Percentiles rank a stretch among this genome's conserved stretches.
Evolutionary conservation across 1,140 invertebrate genomes (phyloP).

Genomic region (Drosophila mayri): DNA sequence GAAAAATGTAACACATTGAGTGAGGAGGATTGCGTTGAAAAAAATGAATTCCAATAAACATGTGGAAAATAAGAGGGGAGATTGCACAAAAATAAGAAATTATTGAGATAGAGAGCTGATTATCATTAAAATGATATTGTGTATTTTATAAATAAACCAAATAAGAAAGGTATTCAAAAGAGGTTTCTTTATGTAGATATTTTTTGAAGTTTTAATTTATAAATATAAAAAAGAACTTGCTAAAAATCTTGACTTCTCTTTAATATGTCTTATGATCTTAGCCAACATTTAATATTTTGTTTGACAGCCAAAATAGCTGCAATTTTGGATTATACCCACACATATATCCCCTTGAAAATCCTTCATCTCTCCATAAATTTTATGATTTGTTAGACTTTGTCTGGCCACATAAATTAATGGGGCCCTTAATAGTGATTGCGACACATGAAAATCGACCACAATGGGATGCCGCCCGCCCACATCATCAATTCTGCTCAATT

Average conservation of each 20-base stretch:
- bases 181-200: neutral
- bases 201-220: neutral
- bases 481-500: slow-evolving; percentile 44
- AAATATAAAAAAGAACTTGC: neutral
- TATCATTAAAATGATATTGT: neutral
- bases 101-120: too few relatives aligned
- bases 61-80: neutral
- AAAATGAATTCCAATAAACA: neutral
- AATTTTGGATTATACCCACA: too few relatives aligned
- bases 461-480: slow-evolving; percentile 47
- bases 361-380: slow-evolving; percentile 12
- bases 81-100: neutral
- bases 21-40: neutral
- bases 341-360: slow-evolving; percentile 14
- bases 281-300: neutral
- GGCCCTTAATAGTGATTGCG: slow-evolving; percentile 37
- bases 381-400: slow-evolving; percentile 39
- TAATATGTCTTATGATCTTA: neutral
- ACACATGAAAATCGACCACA: slow-evolving; percentile 39
- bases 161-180: neutral
- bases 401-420: slow-evolving; percentile 27
- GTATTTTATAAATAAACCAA: neutral
- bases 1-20: slow-evolving; percentile 11
- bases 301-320: neutral
- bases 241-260: neutral